These are phyloP conservation scores for Euschistus heros DNA, from an alignment of 1,140 invertebrate genomes.

Conservation along the genomic window DNA sequence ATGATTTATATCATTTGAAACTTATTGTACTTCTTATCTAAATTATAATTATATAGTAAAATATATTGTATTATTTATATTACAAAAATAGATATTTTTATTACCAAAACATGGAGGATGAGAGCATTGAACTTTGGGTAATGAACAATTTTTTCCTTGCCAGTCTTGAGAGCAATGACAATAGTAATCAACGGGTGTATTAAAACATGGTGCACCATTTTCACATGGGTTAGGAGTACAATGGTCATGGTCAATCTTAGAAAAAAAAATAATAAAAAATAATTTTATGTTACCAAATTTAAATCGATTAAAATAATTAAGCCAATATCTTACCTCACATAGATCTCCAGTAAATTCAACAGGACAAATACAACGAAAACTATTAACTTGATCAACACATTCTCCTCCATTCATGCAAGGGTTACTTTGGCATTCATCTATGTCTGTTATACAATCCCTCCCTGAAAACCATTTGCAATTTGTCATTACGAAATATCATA, in stretches of 20 bases:
- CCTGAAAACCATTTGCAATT: constrained; percentile 34
- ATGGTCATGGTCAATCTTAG: constrained; percentile 69
- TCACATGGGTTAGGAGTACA: constrained; percentile 71
- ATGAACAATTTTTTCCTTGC: constrained; percentile 82
- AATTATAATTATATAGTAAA: too few species aligned
- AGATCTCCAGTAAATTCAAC: constrained; percentile 67
- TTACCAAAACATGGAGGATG: constrained; percentile 45
- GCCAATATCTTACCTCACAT: constrained; percentile 51
- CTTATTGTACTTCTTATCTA: too few species aligned
- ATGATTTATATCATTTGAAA: too few species aligned
- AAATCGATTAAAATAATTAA: too few species aligned
- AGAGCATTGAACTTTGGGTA: constrained; percentile 46
- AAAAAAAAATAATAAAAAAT: constrained; percentile 21
- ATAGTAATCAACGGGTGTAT: constrained; percentile 74
- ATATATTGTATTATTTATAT: too few species aligned
- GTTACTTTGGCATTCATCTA: constrained; percentile 58
- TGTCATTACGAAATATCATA: background rate
- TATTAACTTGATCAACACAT: constrained; percentile 69
- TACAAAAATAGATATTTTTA: background rate
- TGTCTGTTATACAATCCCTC: constrained; percentile 54
- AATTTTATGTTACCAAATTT: background rate
- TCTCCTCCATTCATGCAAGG: constrained; percentile 77
- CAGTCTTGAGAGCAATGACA: constrained; percentile 80
- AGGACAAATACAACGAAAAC: constrained; percentile 71
- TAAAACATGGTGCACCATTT: constrained; percentile 69